These are phyloP conservation scores for Cyclophora punctaria DNA, from an alignment of 2,888 invertebrate species.

Conservation along the genomic window DNA sequence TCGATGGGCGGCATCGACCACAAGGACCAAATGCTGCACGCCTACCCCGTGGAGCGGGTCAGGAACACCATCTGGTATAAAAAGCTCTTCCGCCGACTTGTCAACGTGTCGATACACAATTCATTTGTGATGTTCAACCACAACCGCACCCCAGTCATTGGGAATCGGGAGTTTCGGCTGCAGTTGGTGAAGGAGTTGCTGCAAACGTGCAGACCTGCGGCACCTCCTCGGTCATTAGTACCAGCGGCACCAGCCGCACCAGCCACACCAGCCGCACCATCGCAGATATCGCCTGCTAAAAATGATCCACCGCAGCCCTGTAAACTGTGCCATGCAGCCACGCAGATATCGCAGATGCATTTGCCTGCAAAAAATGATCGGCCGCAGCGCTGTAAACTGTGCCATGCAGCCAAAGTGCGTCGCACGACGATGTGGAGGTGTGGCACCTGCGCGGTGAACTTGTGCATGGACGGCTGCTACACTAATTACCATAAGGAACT, in stretches of 20 bases:
- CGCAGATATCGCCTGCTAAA: not conserved
- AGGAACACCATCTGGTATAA: not conserved
- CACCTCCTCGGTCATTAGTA: not conserved
- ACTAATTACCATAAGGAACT: not conserved
- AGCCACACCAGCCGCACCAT: no score
- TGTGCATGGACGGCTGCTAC: conserved; percentile 2
- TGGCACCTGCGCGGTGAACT: not conserved
- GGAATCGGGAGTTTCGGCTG: not conserved
- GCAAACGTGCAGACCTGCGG: not conserved
- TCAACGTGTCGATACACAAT: not conserved
- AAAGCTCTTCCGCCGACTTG: no score
- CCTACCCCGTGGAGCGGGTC: not conserved
- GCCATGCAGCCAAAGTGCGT: no score
- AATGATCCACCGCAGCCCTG: conserved; percentile 1
- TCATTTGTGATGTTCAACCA: not conserved
- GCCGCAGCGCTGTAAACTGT: no score
- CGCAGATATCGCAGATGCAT: not conserved
- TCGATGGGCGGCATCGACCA: no score
- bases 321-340: conserved; percentile 1
- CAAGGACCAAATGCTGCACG: no score
- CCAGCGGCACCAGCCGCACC: not conserved
- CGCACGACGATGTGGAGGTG: not conserved
- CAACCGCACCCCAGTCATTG: not conserved
- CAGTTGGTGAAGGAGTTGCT: not conserved
- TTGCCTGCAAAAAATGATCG: no score